Base-by-base conservation (phyloP, 2,888 invertebrate species). In the Ceramica pisi region DNA sequence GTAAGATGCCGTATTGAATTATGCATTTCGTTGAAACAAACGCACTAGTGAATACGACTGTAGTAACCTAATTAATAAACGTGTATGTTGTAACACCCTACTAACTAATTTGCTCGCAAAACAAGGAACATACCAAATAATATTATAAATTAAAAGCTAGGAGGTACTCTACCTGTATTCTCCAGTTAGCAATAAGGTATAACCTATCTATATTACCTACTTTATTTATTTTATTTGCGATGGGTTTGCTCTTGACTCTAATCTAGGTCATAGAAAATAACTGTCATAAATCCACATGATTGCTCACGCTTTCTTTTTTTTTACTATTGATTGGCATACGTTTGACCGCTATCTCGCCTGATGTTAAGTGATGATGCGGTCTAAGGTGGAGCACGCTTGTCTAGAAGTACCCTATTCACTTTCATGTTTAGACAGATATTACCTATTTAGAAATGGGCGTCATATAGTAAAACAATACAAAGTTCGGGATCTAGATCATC, bases 101-200 rank as follows among this genome's bases (percentile, higher is more conserved):
- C 12, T 9, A 14, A 65, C 23, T n/a, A n/a, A 26, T 31, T 51
- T 19, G 0, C 31, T 67, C 9, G 14, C 12, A 26, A 64, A 31
- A 31, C 7, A 31, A 44, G 8, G 10, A 26, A 50, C 35, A 12
- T 23, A 38, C 14, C 19, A 64, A n/a, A 23, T 16, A n/a, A n/a
- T n/a, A n/a, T n/a, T n/a, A 48, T 38, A 41, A 14, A 48, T 64
- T 63, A 67, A 67, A 46, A 67, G n/a, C 21, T 48, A 14, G 26
- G n/a, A n/a, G n/a, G 7, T 35, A 23, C 35, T 48, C 23, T n/a
- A 48, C 23, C 48, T 48, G 16, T 26, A n/a, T 38, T 35, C 35
- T 62, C 14, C n/a, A 7, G 19, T 66, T 19, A 44, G 9, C n/a
- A n/a, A n/a, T n/a, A n/a, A n/a, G n/a, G n/a, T n/a, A n/a, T n/a